Evolutionary conservation across 2,888 invertebrate genomes (phyloP).

Genomic region (Metalampra italica): DNA sequence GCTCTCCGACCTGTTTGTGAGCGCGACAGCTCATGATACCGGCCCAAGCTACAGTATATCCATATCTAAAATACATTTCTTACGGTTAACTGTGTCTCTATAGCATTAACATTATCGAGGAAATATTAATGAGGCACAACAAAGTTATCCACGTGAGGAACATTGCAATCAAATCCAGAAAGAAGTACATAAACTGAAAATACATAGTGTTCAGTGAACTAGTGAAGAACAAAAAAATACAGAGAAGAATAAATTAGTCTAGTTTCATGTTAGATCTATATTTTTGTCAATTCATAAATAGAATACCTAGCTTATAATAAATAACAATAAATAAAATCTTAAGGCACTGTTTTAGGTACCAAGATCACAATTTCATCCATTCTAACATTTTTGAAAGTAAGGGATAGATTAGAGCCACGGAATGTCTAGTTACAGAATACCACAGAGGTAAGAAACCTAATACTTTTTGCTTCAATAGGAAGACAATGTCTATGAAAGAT

Average conservation of each 20-base stretch:
- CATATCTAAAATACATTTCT: background rate
- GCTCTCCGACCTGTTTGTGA: background rate
- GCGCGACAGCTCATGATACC: background rate
- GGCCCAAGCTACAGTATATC: constrained; percentile 7
- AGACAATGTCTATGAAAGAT: constrained; percentile 39
- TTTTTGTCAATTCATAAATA: constrained; percentile 69
- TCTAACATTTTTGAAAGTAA: constrained; percentile 29
- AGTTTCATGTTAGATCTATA: constrained; percentile 55
- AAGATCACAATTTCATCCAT: constrained; percentile 71
- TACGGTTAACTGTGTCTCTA: background rate
- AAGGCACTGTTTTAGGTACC: constrained; percentile 75
- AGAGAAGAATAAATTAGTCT: constrained; percentile 3
- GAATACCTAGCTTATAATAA: constrained; percentile 60
- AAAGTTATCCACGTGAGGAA: background rate
- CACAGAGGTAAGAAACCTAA: constrained; percentile 19
- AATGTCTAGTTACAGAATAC: constrained; percentile 58
- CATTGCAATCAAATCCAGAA: background rate
- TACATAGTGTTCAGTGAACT: background rate
- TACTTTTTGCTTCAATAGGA: constrained; percentile 41
- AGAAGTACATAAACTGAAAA: background rate
- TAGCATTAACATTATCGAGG: background rate
- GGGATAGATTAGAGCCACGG: constrained; percentile 58
- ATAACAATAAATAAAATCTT: constrained; percentile 76
- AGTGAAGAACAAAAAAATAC: background rate
- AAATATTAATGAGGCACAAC: background rate